Evolutionary conservation across 2,888 invertebrate genomes (phyloP).

Genomic region (Hylaea fasciaria): DNA sequence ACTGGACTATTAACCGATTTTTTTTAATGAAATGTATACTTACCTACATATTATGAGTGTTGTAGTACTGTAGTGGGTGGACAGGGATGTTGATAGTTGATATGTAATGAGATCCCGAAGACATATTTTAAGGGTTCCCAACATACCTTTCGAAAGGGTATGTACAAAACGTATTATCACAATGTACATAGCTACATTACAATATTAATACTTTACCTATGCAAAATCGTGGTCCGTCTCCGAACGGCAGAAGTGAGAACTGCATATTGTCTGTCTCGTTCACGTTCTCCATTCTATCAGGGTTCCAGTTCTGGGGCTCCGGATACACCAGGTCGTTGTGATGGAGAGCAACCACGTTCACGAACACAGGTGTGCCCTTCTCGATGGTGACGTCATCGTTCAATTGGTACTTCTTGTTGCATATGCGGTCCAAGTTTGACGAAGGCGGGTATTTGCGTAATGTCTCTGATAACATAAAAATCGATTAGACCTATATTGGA

Average conservation of each 20-base stretch:
- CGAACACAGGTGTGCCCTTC: slow-evolving; percentile 61
- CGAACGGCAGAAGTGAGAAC: slow-evolving; percentile 67
- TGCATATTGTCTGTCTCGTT: slow-evolving; percentile 62
- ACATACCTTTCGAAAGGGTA: no score
- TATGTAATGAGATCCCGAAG: no score
- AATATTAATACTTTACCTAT: slow-evolving; percentile 46
- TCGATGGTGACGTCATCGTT: slow-evolving; percentile 62
- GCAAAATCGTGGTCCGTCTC: slow-evolving; percentile 70
- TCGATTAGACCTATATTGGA: not conserved
- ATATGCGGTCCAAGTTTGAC: slow-evolving; percentile 62
- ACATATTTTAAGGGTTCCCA: no score
- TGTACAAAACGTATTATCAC: no score
- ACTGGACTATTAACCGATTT: no score
- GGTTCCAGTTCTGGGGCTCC: slow-evolving; percentile 64
- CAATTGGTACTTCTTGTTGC: slow-evolving; percentile 56
- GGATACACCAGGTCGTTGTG: slow-evolving; percentile 60
- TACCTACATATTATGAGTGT: no score
- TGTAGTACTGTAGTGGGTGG: no score
- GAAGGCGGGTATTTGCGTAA: slow-evolving; percentile 64
- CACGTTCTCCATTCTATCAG: slow-evolving; percentile 59
- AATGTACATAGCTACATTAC: no score
- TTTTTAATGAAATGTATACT: no score
- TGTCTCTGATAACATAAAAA: slow-evolving; percentile 58
- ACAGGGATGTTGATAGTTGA: no score
- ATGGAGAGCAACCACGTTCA: slow-evolving; percentile 66